Conservation (phyloP, 2,113 vertebrate species). For the Pelmatolapia mariae region DNA sequence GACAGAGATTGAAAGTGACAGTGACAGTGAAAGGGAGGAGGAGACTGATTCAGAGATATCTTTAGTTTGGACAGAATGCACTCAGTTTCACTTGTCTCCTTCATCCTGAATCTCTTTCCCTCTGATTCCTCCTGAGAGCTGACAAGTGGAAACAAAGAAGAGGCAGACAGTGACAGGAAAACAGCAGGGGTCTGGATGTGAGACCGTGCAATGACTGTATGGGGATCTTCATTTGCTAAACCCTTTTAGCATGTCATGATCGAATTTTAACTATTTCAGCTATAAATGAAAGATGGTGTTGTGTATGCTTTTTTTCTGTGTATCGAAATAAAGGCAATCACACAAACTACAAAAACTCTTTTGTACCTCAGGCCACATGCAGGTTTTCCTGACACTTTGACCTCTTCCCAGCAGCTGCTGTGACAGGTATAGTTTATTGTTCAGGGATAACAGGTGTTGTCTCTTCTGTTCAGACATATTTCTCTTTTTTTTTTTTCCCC, state of each 20-base stretch:
- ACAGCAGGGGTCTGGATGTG: neutral
- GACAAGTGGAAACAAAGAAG: slow-evolving; percentile 47
- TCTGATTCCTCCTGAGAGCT: slow-evolving; percentile 29
- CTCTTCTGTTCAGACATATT: neutral
- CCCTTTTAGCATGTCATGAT: neutral
- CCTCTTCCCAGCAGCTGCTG: neutral
- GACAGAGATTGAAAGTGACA: slow-evolving; percentile 13
- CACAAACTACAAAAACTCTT: neutral
- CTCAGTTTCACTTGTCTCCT: slow-evolving; percentile 38
- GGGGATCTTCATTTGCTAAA: neutral
- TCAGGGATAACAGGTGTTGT: neutral
- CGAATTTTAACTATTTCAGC: neutral
- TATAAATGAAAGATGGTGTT: accelerated
- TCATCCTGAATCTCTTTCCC: slow-evolving; percentile 23
- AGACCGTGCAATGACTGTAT: neutral
- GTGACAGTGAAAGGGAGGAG: slow-evolving; percentile 15
- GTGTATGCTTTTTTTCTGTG: neutral
- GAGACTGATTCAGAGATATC: slow-evolving; percentile 22
- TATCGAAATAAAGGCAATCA: neutral
- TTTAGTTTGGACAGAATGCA: slow-evolving; percentile 46
- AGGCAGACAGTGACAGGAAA: slow-evolving; percentile 22
- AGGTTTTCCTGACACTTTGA: neutral
- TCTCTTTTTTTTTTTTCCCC: neutral
- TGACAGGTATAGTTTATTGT: neutral
- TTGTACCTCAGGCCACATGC: neutral